Evolutionary conservation across 2,113 vertebrate species (phyloP).

Genomic region (Catharus bicknelli): DNA sequence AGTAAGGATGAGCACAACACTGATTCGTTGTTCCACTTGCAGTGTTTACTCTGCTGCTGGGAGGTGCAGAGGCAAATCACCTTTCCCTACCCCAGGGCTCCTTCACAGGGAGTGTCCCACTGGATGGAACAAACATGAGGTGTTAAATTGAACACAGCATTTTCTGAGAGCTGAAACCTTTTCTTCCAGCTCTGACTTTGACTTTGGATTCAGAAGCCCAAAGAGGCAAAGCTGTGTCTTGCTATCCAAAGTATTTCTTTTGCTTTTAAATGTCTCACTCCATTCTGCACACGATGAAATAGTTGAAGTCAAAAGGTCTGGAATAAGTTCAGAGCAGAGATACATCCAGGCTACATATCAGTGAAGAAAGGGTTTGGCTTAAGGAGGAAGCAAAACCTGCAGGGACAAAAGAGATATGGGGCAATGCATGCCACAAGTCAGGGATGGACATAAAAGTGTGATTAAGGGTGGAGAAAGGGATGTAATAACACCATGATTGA

Average conservation of each 20-base stretch:
- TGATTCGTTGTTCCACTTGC: not conserved
- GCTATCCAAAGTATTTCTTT: not conserved
- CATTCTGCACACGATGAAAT: not conserved
- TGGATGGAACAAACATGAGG: not conserved
- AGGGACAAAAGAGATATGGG: not conserved
- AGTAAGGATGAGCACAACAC: not conserved
- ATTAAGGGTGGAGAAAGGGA: not conserved
- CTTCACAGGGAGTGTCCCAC: not conserved
- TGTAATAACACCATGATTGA: not conserved
- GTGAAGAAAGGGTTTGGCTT: not conserved
- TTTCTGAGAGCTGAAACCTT: not conserved
- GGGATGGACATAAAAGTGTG: not conserved
- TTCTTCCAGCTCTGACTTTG: not conserved
- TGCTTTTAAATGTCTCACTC: not conserved
- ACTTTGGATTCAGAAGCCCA: not conserved
- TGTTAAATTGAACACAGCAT: not conserved
- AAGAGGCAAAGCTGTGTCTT: conserved; percentile 8
- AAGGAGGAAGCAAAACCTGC: not conserved
- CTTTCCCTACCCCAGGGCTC: not conserved
- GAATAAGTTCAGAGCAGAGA: not conserved
- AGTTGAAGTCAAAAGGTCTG: not conserved
- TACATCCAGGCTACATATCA: not conserved
- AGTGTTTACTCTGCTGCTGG: not conserved
- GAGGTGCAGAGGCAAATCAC: not conserved
- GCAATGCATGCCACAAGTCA: not conserved